Percentiles rank a stretch among this genome's conserved stretches.
phyloP scores from a whole-genome alignment of 2,888 invertebrate species.

The Actias luna region DNA sequence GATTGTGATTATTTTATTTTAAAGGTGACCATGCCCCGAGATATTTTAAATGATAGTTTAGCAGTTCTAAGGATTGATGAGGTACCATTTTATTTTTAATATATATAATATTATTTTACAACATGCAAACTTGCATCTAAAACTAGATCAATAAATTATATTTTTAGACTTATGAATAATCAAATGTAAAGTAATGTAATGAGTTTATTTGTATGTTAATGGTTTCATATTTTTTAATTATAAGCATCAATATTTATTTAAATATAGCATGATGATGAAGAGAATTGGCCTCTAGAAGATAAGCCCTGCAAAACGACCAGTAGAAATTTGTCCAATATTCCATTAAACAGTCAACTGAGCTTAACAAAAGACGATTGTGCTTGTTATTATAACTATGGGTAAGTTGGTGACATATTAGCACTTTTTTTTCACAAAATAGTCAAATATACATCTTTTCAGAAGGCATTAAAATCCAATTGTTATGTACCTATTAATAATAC shows the following conservation, averaged over 20 bases:
- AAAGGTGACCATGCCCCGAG: slow-evolving; percentile 80
- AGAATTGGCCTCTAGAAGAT: slow-evolving; percentile 67
- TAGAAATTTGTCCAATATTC: slow-evolving; percentile 51
- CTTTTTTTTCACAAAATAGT: too few species aligned
- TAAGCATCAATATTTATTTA: neutral
- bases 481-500: too few species aligned
- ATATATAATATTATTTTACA: neutral
- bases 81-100: slow-evolving; percentile 49
- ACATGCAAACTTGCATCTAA: too few species aligned
- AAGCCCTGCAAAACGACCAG: slow-evolving; percentile 57
- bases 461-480: neutral
- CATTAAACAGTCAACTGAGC: slow-evolving; percentile 52
- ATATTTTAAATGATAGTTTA: slow-evolving; percentile 85
- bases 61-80: slow-evolving; percentile 83
- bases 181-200: neutral
- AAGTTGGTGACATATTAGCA: slow-evolving; percentile 29
- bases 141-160: too few species aligned
- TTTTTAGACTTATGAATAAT: too few species aligned
- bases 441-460: too few species aligned
- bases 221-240: neutral
- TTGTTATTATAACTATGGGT: slow-evolving; percentile 83
- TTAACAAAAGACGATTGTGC: slow-evolving; percentile 71
- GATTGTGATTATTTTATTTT: slow-evolving; percentile 3
- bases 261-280: slow-evolving; percentile 73
- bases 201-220: neutral